Evolutionary conservation across 2,888 invertebrate genomes (phyloP).

Genomic region (Caenorhabditis sp.): DNA sequence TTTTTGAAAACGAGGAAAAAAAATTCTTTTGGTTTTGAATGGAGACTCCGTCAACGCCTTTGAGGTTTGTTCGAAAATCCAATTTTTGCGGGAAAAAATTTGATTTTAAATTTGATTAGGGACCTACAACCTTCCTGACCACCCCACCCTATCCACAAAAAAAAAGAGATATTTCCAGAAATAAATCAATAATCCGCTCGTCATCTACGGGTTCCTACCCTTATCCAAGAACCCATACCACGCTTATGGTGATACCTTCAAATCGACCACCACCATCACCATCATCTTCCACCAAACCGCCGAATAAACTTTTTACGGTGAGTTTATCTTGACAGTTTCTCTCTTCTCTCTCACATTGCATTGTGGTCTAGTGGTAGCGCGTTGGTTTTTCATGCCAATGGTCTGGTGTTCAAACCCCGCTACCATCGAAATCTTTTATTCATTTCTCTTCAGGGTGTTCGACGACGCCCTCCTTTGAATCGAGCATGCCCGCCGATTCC

Average conservation of each 20-base stretch:
- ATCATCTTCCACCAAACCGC: conserved; percentile 4
- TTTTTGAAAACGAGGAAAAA: no score
- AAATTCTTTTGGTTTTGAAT: no score
- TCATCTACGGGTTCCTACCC: conserved; percentile 59
- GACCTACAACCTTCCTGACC: no score
- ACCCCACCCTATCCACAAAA: not conserved
- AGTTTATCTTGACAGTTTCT: no score
- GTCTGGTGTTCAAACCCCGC: not conserved
- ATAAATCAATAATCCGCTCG: conserved; percentile 48
- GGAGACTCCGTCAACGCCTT: no score
- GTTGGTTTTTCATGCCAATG: no score
- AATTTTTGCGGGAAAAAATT: no score
- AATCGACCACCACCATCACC: conserved; percentile 40
- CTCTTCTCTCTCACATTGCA: no score
- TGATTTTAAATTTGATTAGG: no score
- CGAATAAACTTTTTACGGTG: conserved; percentile 38
- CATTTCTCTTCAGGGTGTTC: conserved; percentile 14
- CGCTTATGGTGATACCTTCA: conserved; percentile 64
- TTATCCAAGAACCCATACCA: conserved; percentile 67
- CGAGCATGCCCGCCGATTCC: conserved; percentile 70
- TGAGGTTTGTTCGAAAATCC: no score
- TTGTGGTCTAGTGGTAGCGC: no score
- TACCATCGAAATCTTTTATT: no score
- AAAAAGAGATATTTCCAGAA: conserved; percentile 21
- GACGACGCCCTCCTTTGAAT: conserved; percentile 68